Evolutionary conservation across 2,797 vertebrate genomes (phyloP), one percentile per base, ranked within the genome.

Genomic region (Sebastes taczanowskii): DNA sequence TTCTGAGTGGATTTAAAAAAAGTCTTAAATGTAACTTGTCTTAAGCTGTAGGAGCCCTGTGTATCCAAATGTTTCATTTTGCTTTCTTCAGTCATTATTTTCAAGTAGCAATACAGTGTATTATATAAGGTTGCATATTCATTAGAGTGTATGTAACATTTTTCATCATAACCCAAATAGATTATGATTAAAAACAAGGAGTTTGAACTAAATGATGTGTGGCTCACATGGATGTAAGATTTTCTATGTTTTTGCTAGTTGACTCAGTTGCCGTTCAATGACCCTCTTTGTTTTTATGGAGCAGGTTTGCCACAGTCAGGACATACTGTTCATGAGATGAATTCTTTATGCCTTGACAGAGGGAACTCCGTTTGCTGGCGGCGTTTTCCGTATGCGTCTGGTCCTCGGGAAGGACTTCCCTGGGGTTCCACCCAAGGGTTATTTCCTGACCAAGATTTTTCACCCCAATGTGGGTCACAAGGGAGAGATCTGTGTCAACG

Each of bases 371-470:
- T 99, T 98, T 62, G 96, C 97, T 0, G 97, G 98, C 63, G 98
- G 98, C 82, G 89, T 99, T 81, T 99, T 99, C 93, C 96, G 96
- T 72, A 98, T 98, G 97, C 97, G 98, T 29, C 94, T 99, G 77
- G 96, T 98, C 77, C 95, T 99, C 71, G 97, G 97, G 62, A 99
- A 98, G 94, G 98, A 98, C 87, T 99, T 99, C 88, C 98, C 98
- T 53, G 97, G 97, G 42, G 96, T 96, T 76, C 98, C 98, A 49
- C 98, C 97, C 64, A 97, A 97, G 90, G 98, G 97, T 81, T 99
- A 97, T 94, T 99, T 99, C 92, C 94, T 99, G 89, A 99, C 98
- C 86, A 98, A 98, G 95, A 99, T 99, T 91, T 99, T 98, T 94
- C 98, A 99, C 90, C 98, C 97, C 1, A 99, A 99, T 6, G 97